Conservation (phyloP, 2,113 vertebrate species). For the Seriola quinqueradiata region DNA sequence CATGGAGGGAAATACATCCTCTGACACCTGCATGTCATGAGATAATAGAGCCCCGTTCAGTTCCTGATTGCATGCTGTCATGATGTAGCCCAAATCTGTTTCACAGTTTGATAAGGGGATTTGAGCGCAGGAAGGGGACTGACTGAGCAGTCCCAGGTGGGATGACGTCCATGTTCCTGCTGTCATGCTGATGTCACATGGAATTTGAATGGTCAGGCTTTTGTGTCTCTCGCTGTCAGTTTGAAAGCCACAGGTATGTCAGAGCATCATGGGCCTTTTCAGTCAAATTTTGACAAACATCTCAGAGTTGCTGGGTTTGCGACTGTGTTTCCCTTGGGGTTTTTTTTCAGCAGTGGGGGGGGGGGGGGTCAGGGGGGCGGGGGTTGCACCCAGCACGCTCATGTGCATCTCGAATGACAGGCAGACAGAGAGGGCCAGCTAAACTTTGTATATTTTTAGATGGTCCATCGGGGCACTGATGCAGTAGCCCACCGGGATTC, state of each 20-base stretch:
- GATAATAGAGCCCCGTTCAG: constrained; percentile 58
- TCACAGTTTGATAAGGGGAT: constrained; percentile 64
- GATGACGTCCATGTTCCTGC: constrained; percentile 52
- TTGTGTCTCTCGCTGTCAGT: background rate
- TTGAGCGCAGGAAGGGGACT: constrained; percentile 59
- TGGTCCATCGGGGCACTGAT: too few species aligned
- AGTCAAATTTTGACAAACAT: background rate
- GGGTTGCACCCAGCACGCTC: too few species aligned
- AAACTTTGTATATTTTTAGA: too few species aligned
- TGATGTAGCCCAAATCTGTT: constrained; percentile 58
- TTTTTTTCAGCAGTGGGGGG: too few species aligned
- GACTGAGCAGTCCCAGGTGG: constrained; percentile 63
- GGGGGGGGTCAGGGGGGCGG: too few species aligned
- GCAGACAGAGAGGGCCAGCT: too few species aligned
- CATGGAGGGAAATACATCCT: constrained; percentile 39
- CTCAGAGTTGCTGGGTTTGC: background rate
- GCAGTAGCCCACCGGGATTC: too few species aligned
- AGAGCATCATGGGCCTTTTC: background rate
- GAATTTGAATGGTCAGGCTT: constrained; percentile 36
- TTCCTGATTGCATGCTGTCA: constrained; percentile 69
- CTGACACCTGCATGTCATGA: constrained; percentile 51
- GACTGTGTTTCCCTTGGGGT: too few species aligned
- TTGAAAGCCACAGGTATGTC: background rate
- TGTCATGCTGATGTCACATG: constrained; percentile 43
- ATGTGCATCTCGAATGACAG: too few species aligned